Conservation (phyloP, 2,888 invertebrate species). For the Ditula angustiorana region DNA sequence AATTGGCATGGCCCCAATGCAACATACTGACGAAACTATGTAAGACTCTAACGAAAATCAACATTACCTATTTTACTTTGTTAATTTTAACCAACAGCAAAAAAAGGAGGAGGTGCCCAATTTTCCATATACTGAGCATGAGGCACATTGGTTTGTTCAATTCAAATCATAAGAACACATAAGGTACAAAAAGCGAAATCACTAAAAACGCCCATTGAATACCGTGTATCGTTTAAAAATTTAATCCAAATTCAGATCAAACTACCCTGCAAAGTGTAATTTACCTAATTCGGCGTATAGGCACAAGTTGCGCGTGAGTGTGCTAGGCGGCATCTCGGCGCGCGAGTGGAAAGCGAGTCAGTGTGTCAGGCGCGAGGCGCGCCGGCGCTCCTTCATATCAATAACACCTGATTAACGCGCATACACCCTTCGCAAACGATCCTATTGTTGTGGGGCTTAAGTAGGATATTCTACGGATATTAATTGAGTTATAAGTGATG, state of each 20-base stretch:
- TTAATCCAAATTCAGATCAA: not conserved
- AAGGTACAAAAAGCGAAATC: no score
- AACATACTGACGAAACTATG: no score
- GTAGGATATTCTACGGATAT: not conserved
- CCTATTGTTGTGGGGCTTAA: conserved; percentile 19
- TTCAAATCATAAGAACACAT: no score
- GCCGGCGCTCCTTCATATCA: conserved; percentile 50
- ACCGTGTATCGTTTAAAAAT: no score
- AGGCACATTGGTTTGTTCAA: no score
- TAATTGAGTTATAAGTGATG: not conserved
- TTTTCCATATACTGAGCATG: no score
- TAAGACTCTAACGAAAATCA: no score
- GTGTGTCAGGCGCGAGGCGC: conserved; percentile 72
- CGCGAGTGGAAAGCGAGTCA: conserved; percentile 81
- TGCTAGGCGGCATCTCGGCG: conserved; percentile 18
- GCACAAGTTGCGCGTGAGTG: not conserved
- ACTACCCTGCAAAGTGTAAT: not conserved
- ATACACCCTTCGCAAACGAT: conserved; percentile 49
- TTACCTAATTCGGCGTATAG: not conserved
- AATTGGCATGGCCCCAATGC: no score
- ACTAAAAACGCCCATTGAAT: no score
- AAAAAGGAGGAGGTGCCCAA: no score
- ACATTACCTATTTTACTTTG: no score
- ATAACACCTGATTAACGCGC: conserved; percentile 60
- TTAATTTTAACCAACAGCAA: no score